phyloP scores from a whole-genome alignment of 1,140 invertebrate species.

The Proctacanthus coquilletti region DNA sequence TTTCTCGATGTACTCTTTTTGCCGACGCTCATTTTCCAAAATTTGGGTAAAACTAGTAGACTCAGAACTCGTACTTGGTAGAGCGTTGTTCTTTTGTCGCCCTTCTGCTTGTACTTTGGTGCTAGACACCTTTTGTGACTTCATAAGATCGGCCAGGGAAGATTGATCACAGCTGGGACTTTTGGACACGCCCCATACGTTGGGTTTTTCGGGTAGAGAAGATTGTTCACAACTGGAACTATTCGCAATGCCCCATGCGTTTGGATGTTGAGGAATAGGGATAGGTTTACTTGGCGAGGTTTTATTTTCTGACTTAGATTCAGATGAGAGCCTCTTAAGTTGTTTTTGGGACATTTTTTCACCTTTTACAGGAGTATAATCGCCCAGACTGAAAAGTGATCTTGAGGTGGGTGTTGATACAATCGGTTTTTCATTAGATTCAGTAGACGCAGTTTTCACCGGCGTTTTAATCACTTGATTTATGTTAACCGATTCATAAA shows the following conservation, averaged over 20 bases:
- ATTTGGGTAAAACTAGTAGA: conserved; percentile 33
- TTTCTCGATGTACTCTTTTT: conserved; percentile 34
- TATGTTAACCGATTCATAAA: conserved; percentile 8
- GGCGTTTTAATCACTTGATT: neutral
- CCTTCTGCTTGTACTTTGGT: too few relatives aligned
- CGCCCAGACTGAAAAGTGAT: conserved; percentile 16
- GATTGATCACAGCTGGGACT: too few relatives aligned
- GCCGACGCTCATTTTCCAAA: conserved; percentile 34
- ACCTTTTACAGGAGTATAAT: conserved; percentile 20
- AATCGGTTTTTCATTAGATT: too few relatives aligned
- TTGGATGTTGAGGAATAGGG: conserved; percentile 10
- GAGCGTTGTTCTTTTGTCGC: neutral
- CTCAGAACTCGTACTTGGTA: conserved; percentile 1
- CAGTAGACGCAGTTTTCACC: too few relatives aligned
- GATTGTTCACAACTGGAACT: too few relatives aligned
- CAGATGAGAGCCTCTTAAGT: conserved; percentile 31
- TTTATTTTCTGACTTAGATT: conserved; percentile 10
- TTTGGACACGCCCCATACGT: too few relatives aligned
- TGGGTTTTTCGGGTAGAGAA: too few relatives aligned
- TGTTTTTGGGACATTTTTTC: conserved; percentile 39
- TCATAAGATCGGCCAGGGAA: neutral
- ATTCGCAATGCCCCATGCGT: conserved; percentile 27
- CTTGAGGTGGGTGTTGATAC: neutral
- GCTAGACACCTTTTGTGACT: too few relatives aligned
- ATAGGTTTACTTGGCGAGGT: conserved; percentile 9